A percentile compares a stretch with the other conserved stretches of the same genome.
Conservation (phyloP, 2,888 invertebrate genomes). For the Ditylenchus weischeri region DNA sequence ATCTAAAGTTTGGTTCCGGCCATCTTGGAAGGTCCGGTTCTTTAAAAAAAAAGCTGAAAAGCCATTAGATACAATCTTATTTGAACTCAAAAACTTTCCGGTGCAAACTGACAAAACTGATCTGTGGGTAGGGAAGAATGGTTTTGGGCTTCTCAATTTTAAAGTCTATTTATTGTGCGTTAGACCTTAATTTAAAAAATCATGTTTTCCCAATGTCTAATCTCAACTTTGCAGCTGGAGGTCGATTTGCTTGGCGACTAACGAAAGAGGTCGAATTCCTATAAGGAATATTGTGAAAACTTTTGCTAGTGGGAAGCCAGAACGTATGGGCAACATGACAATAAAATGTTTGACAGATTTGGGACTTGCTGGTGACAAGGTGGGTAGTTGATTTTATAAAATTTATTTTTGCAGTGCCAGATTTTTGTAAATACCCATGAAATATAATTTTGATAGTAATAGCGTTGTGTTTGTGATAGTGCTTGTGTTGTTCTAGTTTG, state of each 20-base stretch:
- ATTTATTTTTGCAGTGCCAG: background rate
- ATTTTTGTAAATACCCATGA: background rate
- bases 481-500: slow-evolving; percentile 24
- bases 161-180: too few species aligned
- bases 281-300: slow-evolving; percentile 81
- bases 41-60: too few species aligned
- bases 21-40: too few species aligned
- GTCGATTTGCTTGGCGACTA: slow-evolving; percentile 87
- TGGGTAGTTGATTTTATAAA: slow-evolving; percentile 28
- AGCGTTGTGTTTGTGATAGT: slow-evolving; percentile 10
- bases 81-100: too few species aligned
- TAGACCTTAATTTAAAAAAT: too few species aligned
- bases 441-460: background rate
- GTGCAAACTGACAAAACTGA: too few species aligned
- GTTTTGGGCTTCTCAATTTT: too few species aligned
- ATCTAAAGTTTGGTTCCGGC: too few species aligned
- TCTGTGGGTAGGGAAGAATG: too few species aligned
- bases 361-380: slow-evolving; percentile 79
- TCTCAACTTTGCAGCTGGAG: slow-evolving; percentile 78
- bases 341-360: slow-evolving; percentile 92
- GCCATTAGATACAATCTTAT: too few species aligned
- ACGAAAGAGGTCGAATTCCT: slow-evolving; percentile 89
- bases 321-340: slow-evolving; percentile 74
- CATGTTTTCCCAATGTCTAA: too few species aligned
- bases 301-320: slow-evolving; percentile 98